Conservation (phyloP, 2,888 invertebrate species). For the Teinopalpus imperialis region DNA sequence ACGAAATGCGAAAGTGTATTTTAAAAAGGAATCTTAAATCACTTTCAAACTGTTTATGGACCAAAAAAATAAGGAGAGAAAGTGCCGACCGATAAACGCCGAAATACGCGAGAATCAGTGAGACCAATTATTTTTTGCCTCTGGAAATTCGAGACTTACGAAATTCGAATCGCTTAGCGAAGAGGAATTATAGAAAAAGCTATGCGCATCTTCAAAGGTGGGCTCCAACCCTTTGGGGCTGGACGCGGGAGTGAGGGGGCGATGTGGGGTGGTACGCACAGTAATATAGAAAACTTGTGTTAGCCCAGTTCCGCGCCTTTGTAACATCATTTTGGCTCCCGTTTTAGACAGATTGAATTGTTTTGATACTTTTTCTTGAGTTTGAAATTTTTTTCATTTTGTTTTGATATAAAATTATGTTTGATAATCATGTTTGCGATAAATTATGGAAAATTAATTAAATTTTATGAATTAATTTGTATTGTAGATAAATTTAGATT, state of each 20-base stretch:
- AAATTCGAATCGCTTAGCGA: slow-evolving; percentile 80
- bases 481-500: no score
- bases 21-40: slow-evolving; percentile 38
- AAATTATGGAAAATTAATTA: no score
- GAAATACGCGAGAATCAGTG: slow-evolving; percentile 67
- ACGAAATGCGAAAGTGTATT: no score
- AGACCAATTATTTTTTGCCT: slow-evolving; percentile 78
- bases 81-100: slow-evolving; percentile 45
- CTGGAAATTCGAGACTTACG: slow-evolving; percentile 78
- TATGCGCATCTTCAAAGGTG: slow-evolving; percentile 79
- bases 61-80: slow-evolving; percentile 46
- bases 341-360: slow-evolving; percentile 39
- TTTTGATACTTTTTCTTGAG: slow-evolving; percentile 42
- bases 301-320: slow-evolving; percentile 82
- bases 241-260: slow-evolving; percentile 39
- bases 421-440: no score
- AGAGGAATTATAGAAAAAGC: slow-evolving; percentile 79
- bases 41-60: slow-evolving; percentile 28
- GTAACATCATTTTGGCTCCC: slow-evolving; percentile 81
- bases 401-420: slow-evolving; percentile 19
- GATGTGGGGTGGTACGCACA: slow-evolving; percentile 60
- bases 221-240: slow-evolving; percentile 67
- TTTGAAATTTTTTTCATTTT: slow-evolving; percentile 10
- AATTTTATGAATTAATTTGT: no score
- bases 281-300: slow-evolving; percentile 82